Evolutionary conservation across 2,797 vertebrate species (phyloP), one percentile per base, ranked within the genome.

Genomic region (Notolabrus celidotus): DNA sequence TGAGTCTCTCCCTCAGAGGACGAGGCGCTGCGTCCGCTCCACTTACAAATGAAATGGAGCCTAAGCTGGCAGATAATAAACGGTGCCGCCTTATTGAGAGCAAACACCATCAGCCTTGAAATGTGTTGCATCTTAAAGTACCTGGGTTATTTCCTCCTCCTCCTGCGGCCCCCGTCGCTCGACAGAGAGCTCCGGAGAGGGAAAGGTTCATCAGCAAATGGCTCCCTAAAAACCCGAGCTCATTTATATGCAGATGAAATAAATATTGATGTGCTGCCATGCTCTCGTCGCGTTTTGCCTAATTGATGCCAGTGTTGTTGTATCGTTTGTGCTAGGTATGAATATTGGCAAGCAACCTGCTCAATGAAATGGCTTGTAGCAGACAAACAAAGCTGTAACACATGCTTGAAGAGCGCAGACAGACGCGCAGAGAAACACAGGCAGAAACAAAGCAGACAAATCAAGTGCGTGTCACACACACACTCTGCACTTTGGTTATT

Each of bases 191-290:
- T 79, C 51, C 42, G 60, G 42, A 57, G 74, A 52, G 67, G 41
- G 78, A 71, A 74, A 75, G 64, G 82, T 74, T 91, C 86, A 90
- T 90, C 87, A 88, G 85, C 83, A 88, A 89, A 90, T 83, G 84
- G 85, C 76, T 87, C 78, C 79, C 81, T 67, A 69, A 90, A 46
- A 83, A 86, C 61, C 55, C 66, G 68, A 77, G 78, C 87, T 90
- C 87, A 90, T 94, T 88, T 90, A 85, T 83, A 91, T 92, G 92
- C 86, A 91, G 91, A 92, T 92, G 79, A 85, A 88, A 92, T 92
- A 86, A 93, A 94, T 93, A 93, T 90, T 88, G 90, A 93, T 88
- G 90, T 27, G 74, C 78, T 66, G 87, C 85, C 79, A 71, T 9
- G 50, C 67, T 81, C 67, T 69, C 36, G 41, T 74, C 58, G 65